Percentiles rank a stretch among this genome's conserved stretches.
phyloP scores from a whole-genome alignment of 1,140 invertebrate species.

The Drosophila murphyi region DNA sequence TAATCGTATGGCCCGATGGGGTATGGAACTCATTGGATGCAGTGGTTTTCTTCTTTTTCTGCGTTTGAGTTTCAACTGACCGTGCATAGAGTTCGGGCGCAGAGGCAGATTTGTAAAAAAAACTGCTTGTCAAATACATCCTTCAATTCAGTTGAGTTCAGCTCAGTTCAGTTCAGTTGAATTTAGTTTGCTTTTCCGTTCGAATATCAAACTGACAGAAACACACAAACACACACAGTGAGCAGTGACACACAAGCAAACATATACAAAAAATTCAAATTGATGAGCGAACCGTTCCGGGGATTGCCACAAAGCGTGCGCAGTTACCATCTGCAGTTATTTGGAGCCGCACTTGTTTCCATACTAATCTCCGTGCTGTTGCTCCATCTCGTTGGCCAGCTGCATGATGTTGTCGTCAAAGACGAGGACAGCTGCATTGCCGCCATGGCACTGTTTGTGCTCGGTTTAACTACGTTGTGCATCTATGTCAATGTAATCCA shows the following conservation, averaged over 20 bases:
- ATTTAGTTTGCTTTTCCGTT: neutral
- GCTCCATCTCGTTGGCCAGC: slow-evolving; percentile 1
- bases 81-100: slow-evolving; percentile 32
- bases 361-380: slow-evolving; percentile 28
- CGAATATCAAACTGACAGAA: neutral
- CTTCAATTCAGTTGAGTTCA: too few species aligned
- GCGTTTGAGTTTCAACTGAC: neutral
- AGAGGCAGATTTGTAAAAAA: slow-evolving; percentile 24
- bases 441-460: neutral
- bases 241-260: neutral
- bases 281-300: slow-evolving; percentile 13
- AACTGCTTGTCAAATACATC: slow-evolving; percentile 11
- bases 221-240: slow-evolving; percentile 1
- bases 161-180: too few species aligned
- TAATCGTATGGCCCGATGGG: neutral
- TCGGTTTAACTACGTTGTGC: slow-evolving; percentile 16
- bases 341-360: slow-evolving; percentile 28
- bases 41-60: neutral
- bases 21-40: neutral
- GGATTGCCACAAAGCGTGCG: neutral
- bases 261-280: neutral
- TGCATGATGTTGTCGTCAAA: neutral
- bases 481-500: slow-evolving; percentile 22
- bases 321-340: slow-evolving; percentile 16
- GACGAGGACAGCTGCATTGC: neutral